Evolutionary conservation across 2,888 invertebrate genomes (phyloP), one percentile per base, ranked within the genome.

Genomic region (Digitonthophagus gazella): DNA sequence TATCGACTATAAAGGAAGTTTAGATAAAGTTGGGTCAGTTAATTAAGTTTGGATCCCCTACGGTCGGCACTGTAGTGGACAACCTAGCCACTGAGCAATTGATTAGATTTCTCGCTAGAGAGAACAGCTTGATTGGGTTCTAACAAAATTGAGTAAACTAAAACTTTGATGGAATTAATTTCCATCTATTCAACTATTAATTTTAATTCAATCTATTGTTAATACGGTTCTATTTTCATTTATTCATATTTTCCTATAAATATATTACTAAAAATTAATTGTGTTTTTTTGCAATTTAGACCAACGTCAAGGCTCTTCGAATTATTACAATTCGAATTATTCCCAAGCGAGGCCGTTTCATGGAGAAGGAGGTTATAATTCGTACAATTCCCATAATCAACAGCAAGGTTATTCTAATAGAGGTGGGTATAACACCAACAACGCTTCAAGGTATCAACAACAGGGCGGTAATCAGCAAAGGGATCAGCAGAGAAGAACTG

Each of bases 41-140:
- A 67, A 70, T 70, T 70, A 64, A 67, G 58, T 58, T 58, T 54
- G 2, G 28, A 44, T 65, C 64, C 65, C 64, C 28, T 56, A 44
- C 14, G 65, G 28, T 55, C 67, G 57, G 63, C 18, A n/a, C 61
- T 70, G 70, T 22, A 66, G 66, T 66, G 66, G 64, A 66, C 67
- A 64, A 44, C 58, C 19, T 16, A 22, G 58, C 54, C 14, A 58
- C 67, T 67, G 67, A 67, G 69, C 65, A 69, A 67, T 68, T 67
- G 67, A 73, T 73, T 72, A 66, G 66, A 72, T 73, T 72, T 67
- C 69, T 70, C 70, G 72, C 71, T 68, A 69, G 64, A 69, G 66
- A 15, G 69, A 67, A 65, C 71, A 67, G 65, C 57, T 58, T 67
- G 69, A 72, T 71, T 71, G 71, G 65, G 64, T 72, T 70, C 56